These are phyloP conservation scores for Aphodius granarius DNA, from an alignment of 2,888 invertebrate genomes.

Conservation along the genomic window DNA sequence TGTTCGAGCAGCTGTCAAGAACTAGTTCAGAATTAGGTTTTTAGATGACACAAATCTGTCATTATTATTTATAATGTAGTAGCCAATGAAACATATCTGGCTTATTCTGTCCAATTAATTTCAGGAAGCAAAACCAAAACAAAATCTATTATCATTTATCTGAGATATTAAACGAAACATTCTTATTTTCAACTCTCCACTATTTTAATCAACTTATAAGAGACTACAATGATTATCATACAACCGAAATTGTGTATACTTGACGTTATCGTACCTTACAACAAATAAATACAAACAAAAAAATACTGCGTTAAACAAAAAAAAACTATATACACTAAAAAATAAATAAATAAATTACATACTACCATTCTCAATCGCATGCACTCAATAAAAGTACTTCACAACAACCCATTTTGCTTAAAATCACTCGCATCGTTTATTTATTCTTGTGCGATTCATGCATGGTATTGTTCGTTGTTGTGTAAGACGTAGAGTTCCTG, in stretches of 20 bases:
- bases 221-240: too few species aligned
- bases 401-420: not conserved
- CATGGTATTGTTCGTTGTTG: conserved; percentile 1
- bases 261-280: not conserved
- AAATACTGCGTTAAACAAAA: not conserved
- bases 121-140: too few species aligned
- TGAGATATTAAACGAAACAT: too few species aligned
- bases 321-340: not conserved
- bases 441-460: conserved; percentile 25
- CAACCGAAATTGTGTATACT: not conserved
- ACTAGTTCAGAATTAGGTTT: too few species aligned
- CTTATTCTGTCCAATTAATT: too few species aligned
- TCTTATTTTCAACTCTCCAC: too few species aligned
- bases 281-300: not conserved
- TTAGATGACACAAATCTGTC: too few species aligned
- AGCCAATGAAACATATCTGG: too few species aligned
- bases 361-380: not conserved
- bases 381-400: not conserved
- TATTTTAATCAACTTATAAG: too few species aligned
- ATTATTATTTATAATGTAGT: too few species aligned
- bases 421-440: conserved; percentile 15
- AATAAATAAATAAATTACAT: conserved; percentile 8
- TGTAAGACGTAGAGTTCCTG: conserved; percentile 4
- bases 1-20: too few species aligned
- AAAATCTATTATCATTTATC: too few species aligned